Base-by-base conservation (phyloP, 1,140 invertebrate species). In the Muscidifurax raptorellus region DNA sequence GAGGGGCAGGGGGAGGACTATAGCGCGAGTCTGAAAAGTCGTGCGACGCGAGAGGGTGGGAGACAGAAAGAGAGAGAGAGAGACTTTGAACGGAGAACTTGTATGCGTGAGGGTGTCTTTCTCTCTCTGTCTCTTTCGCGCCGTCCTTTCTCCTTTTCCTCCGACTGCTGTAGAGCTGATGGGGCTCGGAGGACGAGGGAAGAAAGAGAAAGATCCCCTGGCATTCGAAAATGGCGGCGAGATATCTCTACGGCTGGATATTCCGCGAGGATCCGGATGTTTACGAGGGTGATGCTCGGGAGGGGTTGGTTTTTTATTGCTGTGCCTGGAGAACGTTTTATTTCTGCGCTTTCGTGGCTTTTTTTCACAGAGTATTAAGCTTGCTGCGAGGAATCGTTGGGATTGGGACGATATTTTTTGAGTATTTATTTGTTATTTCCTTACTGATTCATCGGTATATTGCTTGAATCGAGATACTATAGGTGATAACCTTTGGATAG, bases 61-160 rank as follows among this genome's bases (percentile, higher is more conserved):
- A 27, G 52, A 27, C 69, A 15, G n/a, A 81, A 15, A 59, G 32
- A 78, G 76, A 64, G 18, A 40, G 87, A 86, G 86, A 90, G 90
- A 90, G 88, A 90, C 89, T 90, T 90, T 88, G 88, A 90, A 91
- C 88, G 87, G 89, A 88, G 36, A 9, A 40, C 9, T 40, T 40
- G 36, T 90, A 87, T 86, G 87, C 13, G 25, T n/a, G 32, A 59
- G 52, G 4, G 25, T 66, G 36, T 28, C 32, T 76, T 25, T 77
- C 40, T 75, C n/a, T 52, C 22, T 12, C 22, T 72, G 15, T 30
- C 36, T 71, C 27, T 27, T 4, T 12, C n/a, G 7, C n/a, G 5
- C 6, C 36, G 36, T 40, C 36, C 36, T 59, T 59, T 52, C 40
- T 72, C 10, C n/a, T 18, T 32, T 44, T 72, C 67, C 10, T 59